phyloP scores from a whole-genome alignment of 1,140 invertebrate genomes.

The Polypedilum pembai region DNA sequence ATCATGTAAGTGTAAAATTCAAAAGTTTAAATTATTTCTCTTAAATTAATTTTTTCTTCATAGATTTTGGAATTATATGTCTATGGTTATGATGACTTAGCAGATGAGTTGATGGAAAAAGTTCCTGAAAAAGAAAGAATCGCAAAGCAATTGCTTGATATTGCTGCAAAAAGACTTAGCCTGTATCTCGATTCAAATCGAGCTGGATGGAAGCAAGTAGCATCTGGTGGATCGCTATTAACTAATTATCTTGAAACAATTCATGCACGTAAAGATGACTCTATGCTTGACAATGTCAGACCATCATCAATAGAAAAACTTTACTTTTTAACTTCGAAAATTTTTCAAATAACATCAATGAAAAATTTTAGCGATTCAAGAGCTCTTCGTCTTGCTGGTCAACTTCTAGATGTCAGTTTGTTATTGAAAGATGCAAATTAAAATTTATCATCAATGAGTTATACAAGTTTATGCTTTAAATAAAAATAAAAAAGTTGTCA shows the following conservation, averaged over 20 bases:
- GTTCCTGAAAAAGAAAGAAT: conserved; percentile 58
- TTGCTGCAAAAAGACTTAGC: conserved; percentile 64
- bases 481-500: too few species aligned
- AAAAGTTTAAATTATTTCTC: background rate
- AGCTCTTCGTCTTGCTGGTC: background rate
- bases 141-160: conserved; percentile 56
- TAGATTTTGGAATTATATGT: conserved; percentile 64
- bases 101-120: conserved; percentile 60
- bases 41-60: conserved; percentile 28
- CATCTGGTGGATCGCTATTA: conserved; percentile 58
- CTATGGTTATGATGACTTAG: conserved; percentile 66
- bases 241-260: conserved; percentile 61
- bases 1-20: conserved; percentile 49
- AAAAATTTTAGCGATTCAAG: conserved; percentile 23
- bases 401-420: background rate
- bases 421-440: conserved; percentile 23
- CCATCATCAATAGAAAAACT: background rate
- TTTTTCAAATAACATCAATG: background rate
- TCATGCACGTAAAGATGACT: conserved; percentile 30
- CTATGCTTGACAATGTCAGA: background rate
- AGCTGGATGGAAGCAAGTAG: conserved; percentile 54
- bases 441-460: background rate
- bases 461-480: too few species aligned
- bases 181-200: conserved; percentile 52
- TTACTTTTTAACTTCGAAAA: background rate